Percentiles rank a stretch among this genome's conserved stretches.
Conservation (phyloP, 2,797 vertebrate genomes). For the Cuculus canorus region DNA sequence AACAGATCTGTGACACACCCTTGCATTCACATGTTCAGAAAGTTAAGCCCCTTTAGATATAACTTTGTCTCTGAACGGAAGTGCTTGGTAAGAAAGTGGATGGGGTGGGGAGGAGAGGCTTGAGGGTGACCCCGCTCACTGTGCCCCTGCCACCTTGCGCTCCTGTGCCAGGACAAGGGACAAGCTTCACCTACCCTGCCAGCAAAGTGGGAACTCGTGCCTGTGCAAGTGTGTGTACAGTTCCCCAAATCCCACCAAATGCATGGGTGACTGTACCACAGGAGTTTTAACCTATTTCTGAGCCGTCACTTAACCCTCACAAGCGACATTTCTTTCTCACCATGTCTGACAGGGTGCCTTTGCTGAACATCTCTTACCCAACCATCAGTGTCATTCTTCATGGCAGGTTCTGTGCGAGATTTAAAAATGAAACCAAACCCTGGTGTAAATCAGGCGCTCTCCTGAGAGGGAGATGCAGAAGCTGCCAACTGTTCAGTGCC, state of each 20-base stretch:
- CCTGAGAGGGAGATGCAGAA: slow-evolving; percentile 52
- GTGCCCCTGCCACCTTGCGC: rapidly evolving
- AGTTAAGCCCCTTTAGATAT: neutral
- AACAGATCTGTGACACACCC: neutral
- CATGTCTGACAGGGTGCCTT: neutral
- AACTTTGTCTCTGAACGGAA: slow-evolving; percentile 16
- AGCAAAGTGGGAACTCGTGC: rapidly evolving
- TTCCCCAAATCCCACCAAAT: neutral
- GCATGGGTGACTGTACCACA: rapidly evolving
- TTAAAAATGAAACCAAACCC: slow-evolving; percentile 30
- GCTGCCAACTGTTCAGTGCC: slow-evolving; percentile 55
- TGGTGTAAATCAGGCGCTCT: slow-evolving; percentile 13
- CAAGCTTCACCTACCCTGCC: neutral
- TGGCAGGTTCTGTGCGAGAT: slow-evolving; percentile 14
- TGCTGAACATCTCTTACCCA: neutral
- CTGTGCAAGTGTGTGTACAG: no score
- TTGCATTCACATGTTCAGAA: slow-evolving; percentile 5
- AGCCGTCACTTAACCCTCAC: neutral
- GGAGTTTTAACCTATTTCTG: neutral
- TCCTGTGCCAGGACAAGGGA: neutral
- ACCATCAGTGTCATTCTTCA: slow-evolving; percentile 19
- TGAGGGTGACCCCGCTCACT: no score
- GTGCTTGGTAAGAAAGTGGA: neutral
- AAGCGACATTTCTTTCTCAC: neutral
- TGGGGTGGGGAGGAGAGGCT: no score